Percentiles rank a stretch among this genome's conserved stretches.
Conservation (phyloP, 2,113 vertebrate species). For the Myanophis thanlyinensis region DNA sequence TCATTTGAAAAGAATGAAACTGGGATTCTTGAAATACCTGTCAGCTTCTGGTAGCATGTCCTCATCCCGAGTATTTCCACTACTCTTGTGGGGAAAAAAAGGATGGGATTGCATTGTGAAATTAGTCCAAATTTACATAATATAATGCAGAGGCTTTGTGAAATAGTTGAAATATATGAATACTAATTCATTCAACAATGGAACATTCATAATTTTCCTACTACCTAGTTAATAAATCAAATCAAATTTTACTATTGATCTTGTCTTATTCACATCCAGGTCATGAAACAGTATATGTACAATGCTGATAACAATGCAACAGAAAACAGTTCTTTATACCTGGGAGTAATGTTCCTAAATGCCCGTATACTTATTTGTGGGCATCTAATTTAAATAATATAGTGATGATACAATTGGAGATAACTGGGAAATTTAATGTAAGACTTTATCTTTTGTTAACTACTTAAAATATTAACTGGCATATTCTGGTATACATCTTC, state of each 20-base stretch:
- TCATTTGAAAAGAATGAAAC: conserved; percentile 3
- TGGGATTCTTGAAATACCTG: background rate
- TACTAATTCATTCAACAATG: background rate
- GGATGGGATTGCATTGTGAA: background rate
- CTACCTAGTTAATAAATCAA: background rate
- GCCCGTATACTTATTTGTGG: background rate
- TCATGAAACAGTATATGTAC: background rate
- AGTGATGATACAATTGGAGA: background rate
- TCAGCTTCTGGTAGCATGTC: background rate
- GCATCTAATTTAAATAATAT: background rate
- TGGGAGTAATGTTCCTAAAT: background rate
- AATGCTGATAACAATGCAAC: background rate
- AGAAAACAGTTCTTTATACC: background rate
- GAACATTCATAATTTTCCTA: background rate
- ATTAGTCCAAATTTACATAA: background rate
- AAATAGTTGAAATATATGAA: background rate
- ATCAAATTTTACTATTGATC: background rate
- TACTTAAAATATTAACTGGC: background rate
- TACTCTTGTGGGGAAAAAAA: background rate
- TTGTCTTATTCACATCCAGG: background rate
- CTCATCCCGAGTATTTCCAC: background rate
- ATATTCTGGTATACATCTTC: background rate
- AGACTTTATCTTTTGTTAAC: background rate
- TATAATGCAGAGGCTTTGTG: background rate
- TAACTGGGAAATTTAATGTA: background rate